phyloP scores from a whole-genome alignment of 2,888 invertebrate species.

The Microctonus aethiopoides region DNA sequence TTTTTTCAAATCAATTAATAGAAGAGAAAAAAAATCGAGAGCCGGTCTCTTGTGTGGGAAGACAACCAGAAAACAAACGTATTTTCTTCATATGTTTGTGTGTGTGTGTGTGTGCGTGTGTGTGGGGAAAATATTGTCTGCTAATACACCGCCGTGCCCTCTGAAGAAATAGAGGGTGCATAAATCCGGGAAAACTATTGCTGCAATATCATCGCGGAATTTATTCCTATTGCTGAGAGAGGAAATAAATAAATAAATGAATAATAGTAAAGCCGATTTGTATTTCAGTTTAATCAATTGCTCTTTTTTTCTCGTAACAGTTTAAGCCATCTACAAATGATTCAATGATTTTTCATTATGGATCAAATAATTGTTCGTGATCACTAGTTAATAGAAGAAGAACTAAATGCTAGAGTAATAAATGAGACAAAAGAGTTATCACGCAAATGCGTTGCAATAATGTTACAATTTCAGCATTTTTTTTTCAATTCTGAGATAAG shows the following conservation, averaged over 20 bases:
- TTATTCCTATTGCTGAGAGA: not conserved
- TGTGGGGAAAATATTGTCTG: not conserved
- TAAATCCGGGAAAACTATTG: not conserved
- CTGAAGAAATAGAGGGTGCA: not conserved
- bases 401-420: not conserved
- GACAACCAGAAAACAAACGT: not conserved
- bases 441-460: not conserved
- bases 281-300: not conserved
- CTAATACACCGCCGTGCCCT: not conserved
- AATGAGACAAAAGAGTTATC: not conserved
- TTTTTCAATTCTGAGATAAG: not conserved
- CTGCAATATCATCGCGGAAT: not conserved
- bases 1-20: not conserved
- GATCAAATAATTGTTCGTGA: not conserved
- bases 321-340: not conserved
- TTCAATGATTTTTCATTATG: not conserved
- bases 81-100: not conserved
- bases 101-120: not conserved
- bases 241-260: not conserved
- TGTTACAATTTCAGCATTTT: not conserved
- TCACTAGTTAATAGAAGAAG: not conserved
- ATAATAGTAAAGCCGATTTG: not conserved
- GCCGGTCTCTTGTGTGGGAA: constrained; percentile 6
- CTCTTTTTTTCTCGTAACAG: not conserved
- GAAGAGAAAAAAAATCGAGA: not conserved